Percentiles rank a stretch among this genome's conserved stretches.
phyloP scores from a whole-genome alignment of 92 coral and sea anemone genomes.

The Phenganax marumi region DNA sequence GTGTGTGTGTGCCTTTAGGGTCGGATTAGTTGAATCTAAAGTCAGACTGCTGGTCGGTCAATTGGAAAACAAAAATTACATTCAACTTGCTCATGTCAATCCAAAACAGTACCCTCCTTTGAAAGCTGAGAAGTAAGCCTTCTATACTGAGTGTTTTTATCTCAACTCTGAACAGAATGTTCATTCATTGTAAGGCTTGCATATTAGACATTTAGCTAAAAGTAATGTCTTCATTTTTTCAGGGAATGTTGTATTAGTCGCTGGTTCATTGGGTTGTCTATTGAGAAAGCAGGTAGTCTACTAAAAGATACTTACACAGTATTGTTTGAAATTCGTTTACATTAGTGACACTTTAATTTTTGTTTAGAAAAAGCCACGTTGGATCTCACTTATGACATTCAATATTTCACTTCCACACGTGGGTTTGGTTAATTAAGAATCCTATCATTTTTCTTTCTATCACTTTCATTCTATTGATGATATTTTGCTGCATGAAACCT shows the following conservation, averaged over 20 bases:
- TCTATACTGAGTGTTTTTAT: background rate
- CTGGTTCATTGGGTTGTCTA: constrained; percentile 92
- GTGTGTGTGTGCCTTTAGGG: constrained; percentile 54
- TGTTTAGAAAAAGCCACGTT: constrained; percentile 86
- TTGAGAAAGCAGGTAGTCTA: constrained; percentile 78
- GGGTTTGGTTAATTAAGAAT: background rate
- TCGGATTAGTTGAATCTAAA: constrained; percentile 94
- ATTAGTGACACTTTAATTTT: background rate
- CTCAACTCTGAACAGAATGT: background rate
- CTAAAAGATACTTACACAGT: background rate
- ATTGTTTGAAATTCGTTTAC: background rate
- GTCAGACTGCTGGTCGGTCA: constrained; percentile 69
- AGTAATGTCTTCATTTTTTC: background rate
- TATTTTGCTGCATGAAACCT: background rate
- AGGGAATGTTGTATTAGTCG: constrained; percentile 73
- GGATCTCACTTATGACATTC: constrained; percentile 84
- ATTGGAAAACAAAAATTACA: constrained; percentile 66
- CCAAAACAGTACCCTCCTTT: constrained; percentile 74
- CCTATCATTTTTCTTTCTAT: background rate
- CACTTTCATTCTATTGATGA: background rate
- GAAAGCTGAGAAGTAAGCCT: constrained; percentile 71
- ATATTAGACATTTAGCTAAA: background rate
- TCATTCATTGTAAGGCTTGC: background rate
- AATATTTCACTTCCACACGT: constrained; percentile 91
- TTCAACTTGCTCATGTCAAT: constrained; percentile 83